phyloP scores from a whole-genome alignment of 2,888 invertebrate genomes.

The Entomobrya proxima region DNA sequence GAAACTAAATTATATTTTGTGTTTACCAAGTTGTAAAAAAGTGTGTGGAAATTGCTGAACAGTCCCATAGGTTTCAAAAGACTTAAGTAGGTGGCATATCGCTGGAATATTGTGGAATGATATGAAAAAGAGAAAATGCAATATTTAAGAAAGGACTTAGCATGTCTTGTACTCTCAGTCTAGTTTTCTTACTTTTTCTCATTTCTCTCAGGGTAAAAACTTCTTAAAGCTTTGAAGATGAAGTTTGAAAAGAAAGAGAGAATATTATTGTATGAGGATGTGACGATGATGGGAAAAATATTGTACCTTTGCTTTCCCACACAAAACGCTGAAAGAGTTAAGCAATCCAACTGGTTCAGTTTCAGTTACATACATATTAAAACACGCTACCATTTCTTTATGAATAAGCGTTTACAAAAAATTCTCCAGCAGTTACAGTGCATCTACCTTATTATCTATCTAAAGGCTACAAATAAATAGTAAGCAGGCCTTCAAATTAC shows the following conservation, averaged over 20 bases:
- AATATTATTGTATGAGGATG: background rate
- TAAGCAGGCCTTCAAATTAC: too few relatives aligned
- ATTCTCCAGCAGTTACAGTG: too few relatives aligned
- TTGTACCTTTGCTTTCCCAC: background rate
- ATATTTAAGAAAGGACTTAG: constrained; percentile 60
- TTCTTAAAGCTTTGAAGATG: background rate
- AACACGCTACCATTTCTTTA: too few relatives aligned
- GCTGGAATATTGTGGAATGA: background rate
- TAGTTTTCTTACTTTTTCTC: constrained; percentile 7
- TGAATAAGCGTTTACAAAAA: too few relatives aligned
- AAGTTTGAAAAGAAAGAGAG: background rate
- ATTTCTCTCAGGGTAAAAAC: background rate
- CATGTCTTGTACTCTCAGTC: constrained; percentile 40
- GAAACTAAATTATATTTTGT: too few relatives aligned
- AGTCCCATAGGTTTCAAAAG: background rate
- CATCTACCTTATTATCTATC: too few relatives aligned
- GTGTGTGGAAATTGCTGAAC: background rate
- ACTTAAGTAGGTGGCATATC: background rate
- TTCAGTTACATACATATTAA: too few relatives aligned
- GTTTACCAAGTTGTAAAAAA: background rate
- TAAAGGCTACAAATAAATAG: too few relatives aligned
- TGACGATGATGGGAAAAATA: constrained; percentile 1
- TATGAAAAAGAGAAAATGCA: constrained; percentile 47
- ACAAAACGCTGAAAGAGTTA: background rate
- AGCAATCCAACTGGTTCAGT: constrained; percentile 24